A percentile compares a stretch with the other conserved stretches of the same genome.
phyloP scores from a whole-genome alignment of 2,888 invertebrate species.

The Catocala nupta region DNA sequence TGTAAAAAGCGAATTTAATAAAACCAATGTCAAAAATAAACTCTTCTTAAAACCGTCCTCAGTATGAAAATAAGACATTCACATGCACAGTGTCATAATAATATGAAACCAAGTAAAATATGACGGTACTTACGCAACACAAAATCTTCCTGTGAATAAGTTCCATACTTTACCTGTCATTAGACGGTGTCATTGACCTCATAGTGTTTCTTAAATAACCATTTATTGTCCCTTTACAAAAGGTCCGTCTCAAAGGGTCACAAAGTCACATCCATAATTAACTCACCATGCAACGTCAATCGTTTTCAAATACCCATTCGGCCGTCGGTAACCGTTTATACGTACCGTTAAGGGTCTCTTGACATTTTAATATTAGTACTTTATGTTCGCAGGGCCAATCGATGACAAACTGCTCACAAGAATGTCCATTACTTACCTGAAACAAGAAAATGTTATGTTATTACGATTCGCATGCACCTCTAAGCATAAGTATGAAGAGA shows the following conservation, averaged over 20 bases:
- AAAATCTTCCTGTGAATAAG: constrained; percentile 41
- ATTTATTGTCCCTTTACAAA: constrained; percentile 63
- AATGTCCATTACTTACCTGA: constrained; percentile 64
- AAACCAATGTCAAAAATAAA: too few species aligned
- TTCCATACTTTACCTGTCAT: constrained; percentile 54
- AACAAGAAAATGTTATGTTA: constrained; percentile 54
- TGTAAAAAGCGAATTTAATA: too few species aligned
- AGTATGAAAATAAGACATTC: background rate
- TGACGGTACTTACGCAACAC: constrained; percentile 36
- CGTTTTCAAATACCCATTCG: constrained; percentile 62
- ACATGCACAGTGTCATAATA: constrained; percentile 6
- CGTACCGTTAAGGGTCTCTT: constrained; percentile 42
- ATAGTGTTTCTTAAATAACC: constrained; percentile 62
- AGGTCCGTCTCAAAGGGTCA: constrained; percentile 58
- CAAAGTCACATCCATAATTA: constrained; percentile 81
- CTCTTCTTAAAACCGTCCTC: too few species aligned
- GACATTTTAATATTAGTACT: constrained; percentile 35
- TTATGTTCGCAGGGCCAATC: constrained; percentile 12
- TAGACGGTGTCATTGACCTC: constrained; percentile 65
- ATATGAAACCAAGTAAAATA: constrained; percentile 20
- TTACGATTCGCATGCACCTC: background rate
- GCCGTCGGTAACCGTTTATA: constrained; percentile 47
- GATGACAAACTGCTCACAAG: constrained; percentile 12
- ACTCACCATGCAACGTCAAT: constrained; percentile 74
- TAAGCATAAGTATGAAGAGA: background rate